Percentiles rank a stretch among this genome's conserved stretches.
phyloP scores from a whole-genome alignment of 2,888 invertebrate genomes.

The Spisula solida region DNA sequence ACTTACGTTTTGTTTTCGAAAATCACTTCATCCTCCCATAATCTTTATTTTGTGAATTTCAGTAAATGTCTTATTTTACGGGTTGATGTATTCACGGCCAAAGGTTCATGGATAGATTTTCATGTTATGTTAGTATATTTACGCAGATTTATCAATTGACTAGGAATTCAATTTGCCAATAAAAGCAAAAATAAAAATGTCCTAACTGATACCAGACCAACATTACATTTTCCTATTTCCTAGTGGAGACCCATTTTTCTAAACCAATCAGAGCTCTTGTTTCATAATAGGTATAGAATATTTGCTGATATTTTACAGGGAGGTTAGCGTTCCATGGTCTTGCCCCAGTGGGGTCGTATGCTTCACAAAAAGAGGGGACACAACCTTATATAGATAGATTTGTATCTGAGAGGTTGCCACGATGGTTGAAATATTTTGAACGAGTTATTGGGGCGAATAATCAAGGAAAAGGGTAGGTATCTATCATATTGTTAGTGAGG shows the following conservation, averaged over 20 bases:
- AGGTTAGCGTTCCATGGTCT: conserved; percentile 81
- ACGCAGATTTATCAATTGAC: no score
- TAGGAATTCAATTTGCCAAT: no score
- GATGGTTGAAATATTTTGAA: conserved; percentile 80
- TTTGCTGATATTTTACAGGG: conserved; percentile 67
- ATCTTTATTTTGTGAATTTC: background rate
- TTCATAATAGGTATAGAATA: no score
- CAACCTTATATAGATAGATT: conserved; percentile 81
- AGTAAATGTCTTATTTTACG: background rate
- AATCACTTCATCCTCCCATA: no score
- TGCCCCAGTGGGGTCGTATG: conserved; percentile 74
- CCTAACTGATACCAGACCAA: background rate
- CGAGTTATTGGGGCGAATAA: conserved; percentile 74
- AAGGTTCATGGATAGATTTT: no score
- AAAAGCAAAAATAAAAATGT: no score
- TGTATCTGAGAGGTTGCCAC: conserved; percentile 74
- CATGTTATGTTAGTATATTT: no score
- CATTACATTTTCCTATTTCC: background rate
- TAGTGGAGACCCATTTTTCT: background rate
- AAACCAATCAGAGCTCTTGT: background rate
- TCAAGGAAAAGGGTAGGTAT: conserved; percentile 79
- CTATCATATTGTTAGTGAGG: background rate
- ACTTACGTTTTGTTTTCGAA: no score
- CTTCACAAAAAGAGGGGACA: conserved; percentile 79
- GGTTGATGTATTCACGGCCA: no score